Evolutionary conservation across 2,113 vertebrate species (phyloP), one percentile per base, ranked within the genome.

Genomic region (Strix uralensis): DNA sequence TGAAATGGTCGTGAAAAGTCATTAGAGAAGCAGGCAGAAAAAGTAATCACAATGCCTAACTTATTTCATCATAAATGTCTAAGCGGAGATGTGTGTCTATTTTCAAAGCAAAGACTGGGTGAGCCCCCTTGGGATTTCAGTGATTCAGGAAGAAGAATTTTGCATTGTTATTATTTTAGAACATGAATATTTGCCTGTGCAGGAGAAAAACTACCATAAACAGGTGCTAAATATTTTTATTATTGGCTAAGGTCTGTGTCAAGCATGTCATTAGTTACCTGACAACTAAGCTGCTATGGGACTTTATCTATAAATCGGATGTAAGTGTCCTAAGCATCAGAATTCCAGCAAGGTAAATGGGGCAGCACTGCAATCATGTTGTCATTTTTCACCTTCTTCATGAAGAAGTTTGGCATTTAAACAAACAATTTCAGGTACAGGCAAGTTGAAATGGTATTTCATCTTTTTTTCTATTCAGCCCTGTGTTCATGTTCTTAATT

Each of bases 321-420:
- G 1, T 34, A 73, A 77, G 9, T 71, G 7, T 75, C 6, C 15
- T 49, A 49, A 87, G 13, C 5, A 40, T 1, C 3, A 7, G 36
- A 90, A 51, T 40, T 77, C 1, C 44, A 67, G 9, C 7, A 63
- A 72, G 23, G 9, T 7, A 89, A 70, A 74, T 19, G 9, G 11
- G 15, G 10, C 2, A 79, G 15, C 11, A 20, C 2, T 47, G 26
- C 15, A 62, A 32, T 5, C 6, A 0, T 38, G 4, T 19, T 20
- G 10, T 40, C 3, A 12, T 72, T 58, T 93, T 71, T 71, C 30
- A 46, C 21, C 42, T 63, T 77, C 27, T 72, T 82, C 14, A n/a
- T 62, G 11, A 67, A 58, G 13, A 62, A 44, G 1, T 22, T 44
- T 75, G 7, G 44, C 36, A 71, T n/a, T 63, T 61, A 40, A 93